Percentiles rank a stretch among this genome's conserved stretches.
Conservation (phyloP, 2,797 vertebrate species). For the Champsocephalus esox region DNA sequence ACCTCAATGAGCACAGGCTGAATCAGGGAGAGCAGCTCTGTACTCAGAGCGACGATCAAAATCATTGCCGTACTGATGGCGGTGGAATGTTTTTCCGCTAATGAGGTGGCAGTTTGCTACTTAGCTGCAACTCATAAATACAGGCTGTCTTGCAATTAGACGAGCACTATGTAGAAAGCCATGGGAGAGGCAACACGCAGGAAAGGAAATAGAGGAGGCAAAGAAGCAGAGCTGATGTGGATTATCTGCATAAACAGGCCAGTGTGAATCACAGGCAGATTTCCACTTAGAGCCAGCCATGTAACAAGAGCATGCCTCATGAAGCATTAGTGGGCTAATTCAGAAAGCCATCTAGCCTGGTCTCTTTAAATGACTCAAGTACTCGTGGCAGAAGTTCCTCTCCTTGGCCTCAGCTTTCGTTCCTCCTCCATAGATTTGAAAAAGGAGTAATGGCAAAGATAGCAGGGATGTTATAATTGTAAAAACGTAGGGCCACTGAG, state of each 20-base stretch:
- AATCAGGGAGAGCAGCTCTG: conserved; percentile 33
- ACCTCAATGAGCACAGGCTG: conserved; percentile 49
- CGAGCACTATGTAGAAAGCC: conserved; percentile 50
- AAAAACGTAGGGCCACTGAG: neutral
- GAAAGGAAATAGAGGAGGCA: conserved; percentile 59
- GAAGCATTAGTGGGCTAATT: conserved; percentile 64
- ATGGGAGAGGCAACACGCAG: conserved; percentile 55
- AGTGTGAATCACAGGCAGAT: conserved; percentile 58
- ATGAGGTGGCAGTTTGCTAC: conserved; percentile 72
- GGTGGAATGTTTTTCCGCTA: conserved; percentile 63
- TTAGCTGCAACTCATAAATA: conserved; percentile 70
- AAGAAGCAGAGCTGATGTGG: conserved; percentile 63
- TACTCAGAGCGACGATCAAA: conserved; percentile 53
- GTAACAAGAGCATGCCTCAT: conserved; percentile 54
- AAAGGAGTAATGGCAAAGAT: conserved; percentile 20
- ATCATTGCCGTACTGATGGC: conserved; percentile 63
- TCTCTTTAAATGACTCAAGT: conserved; percentile 61
- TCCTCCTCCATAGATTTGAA: conserved; percentile 23
- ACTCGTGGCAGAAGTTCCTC: conserved; percentile 44
- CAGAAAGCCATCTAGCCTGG: conserved; percentile 47
- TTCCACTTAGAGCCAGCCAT: conserved; percentile 56
- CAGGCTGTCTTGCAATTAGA: conserved; percentile 65
- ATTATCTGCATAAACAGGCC: conserved; percentile 70
- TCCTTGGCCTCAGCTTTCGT: conserved; percentile 28
- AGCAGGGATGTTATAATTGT: neutral